These are phyloP conservation scores for Phataginus tricuspis DNA, from an alignment of 2,797 vertebrate species.

Conservation along the genomic window DNA sequence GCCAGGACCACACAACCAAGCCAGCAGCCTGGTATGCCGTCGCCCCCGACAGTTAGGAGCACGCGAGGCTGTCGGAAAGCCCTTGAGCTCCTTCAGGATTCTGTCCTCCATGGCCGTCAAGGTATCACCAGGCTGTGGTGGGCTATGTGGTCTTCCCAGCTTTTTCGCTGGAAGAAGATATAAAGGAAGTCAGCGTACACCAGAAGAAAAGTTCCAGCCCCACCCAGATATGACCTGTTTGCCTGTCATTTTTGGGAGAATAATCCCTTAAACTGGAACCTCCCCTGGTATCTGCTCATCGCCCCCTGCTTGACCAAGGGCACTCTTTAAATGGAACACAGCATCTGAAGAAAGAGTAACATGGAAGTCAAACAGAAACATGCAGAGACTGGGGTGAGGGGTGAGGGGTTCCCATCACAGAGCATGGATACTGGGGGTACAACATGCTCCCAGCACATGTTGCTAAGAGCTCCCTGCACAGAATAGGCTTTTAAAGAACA, in stretches of 20 bases:
- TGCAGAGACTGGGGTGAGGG: not conserved
- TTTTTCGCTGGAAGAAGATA: not conserved
- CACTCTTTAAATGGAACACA: rapidly evolving
- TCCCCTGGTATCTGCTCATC: rapidly evolving
- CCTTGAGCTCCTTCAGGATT: not conserved
- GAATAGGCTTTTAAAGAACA: not conserved
- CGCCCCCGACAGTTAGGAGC: rapidly evolving
- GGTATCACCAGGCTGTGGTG: not conserved
- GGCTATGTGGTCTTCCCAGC: not conserved
- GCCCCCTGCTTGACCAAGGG: not conserved
- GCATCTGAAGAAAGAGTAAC: not conserved
- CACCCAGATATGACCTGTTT: not conserved
- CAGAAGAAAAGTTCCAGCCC: not conserved
- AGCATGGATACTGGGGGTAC: rapidly evolving
- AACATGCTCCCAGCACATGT: rapidly evolving
- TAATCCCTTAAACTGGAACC: not conserved
- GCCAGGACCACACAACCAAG: not conserved
- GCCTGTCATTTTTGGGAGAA: not conserved
- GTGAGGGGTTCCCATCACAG: not conserved
- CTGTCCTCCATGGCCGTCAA: rapidly evolving
- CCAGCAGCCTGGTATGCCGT: not conserved
- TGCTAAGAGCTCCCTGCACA: not conserved
- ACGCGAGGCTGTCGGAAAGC: not conserved
- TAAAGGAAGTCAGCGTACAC: not conserved
- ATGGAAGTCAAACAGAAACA: rapidly evolving